phyloP scores from a whole-genome alignment of 2,888 invertebrate species.

The Sinopyrophorus schimmeli region DNA sequence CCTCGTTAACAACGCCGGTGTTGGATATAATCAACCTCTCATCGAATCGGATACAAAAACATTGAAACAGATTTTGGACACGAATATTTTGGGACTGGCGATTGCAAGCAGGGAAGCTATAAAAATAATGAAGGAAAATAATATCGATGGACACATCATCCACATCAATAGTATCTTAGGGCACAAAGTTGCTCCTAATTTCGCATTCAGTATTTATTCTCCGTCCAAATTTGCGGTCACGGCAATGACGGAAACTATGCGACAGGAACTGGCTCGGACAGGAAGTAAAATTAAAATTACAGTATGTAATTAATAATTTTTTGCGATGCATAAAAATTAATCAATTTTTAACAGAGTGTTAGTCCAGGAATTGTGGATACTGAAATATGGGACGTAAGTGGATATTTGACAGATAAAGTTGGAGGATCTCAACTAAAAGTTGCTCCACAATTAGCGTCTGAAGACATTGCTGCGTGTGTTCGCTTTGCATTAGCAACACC shows the following conservation, averaged over 20 bases:
- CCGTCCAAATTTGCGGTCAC: slow-evolving; percentile 9
- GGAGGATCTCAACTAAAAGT: neutral
- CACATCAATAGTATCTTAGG: slow-evolving; percentile 10
- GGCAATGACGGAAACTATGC: neutral
- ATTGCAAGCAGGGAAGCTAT: slow-evolving; percentile 35
- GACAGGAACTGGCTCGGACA: neutral
- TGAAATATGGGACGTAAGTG: slow-evolving; percentile 6
- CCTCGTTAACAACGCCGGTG: slow-evolving; percentile 33
- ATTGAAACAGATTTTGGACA: slow-evolving; percentile 38
- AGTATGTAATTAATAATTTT: neutral
- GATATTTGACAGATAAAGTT: neutral
- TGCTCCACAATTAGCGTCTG: slow-evolving; percentile 1
- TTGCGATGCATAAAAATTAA: neutral
- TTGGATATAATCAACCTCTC: slow-evolving; percentile 21
- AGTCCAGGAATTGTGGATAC: slow-evolving; percentile 20
- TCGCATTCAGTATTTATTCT: slow-evolving; percentile 1
- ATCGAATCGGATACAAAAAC: slow-evolving; percentile 32
- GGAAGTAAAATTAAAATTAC: slow-evolving; percentile 2
- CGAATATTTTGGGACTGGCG: slow-evolving; percentile 34
- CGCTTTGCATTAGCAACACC: slow-evolving; percentile 14
- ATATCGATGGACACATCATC: slow-evolving; percentile 24
- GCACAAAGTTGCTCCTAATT: neutral
- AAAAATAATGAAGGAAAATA: slow-evolving; percentile 33
- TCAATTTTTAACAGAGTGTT: slow-evolving; percentile 13
- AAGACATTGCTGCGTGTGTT: slow-evolving; percentile 16